These are phyloP conservation scores for Lapara coniferarum DNA, from an alignment of 2,888 invertebrate genomes.

Conservation along the genomic window DNA sequence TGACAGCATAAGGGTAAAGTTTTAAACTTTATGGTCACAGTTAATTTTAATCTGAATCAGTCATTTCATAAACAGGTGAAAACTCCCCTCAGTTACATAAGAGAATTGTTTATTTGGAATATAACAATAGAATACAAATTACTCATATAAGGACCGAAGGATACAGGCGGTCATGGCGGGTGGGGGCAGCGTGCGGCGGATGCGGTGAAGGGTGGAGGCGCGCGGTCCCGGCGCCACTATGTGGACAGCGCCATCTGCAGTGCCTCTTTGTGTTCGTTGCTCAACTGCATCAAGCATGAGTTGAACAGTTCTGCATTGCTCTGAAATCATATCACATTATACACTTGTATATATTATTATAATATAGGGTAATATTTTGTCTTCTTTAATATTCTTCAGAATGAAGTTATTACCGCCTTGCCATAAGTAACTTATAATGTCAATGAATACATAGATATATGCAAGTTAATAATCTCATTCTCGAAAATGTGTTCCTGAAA, in stretches of 20 bases:
- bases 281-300: conserved; percentile 89
- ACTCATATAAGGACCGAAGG: conserved; percentile 38
- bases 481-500: too few relatives aligned
- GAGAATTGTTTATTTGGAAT: conserved; percentile 23
- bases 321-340: conserved; percentile 66
- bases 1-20: conserved; percentile 36
- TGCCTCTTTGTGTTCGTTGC: conserved; percentile 92
- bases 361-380: too few relatives aligned
- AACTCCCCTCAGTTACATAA: conserved; percentile 38
- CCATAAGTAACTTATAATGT: too few relatives aligned
- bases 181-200: conserved; percentile 36
- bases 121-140: conserved; percentile 36
- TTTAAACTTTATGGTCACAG: conserved; percentile 48
- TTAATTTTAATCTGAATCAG: conserved; percentile 54
- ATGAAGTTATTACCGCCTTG: too few relatives aligned
- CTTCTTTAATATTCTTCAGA: too few relatives aligned
- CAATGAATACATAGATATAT: too few relatives aligned
- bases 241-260: conserved; percentile 88
- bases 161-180: conserved; percentile 45
- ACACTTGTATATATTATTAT: neutral
- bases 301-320: conserved; percentile 91
- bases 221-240: conserved; percentile 48
- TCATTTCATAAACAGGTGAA: conserved; percentile 45
- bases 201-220: conserved; percentile 47
- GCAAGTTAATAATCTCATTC: too few relatives aligned